Evolutionary conservation across 1,140 invertebrate genomes (phyloP).

Genomic region (Monochamus saltuarius): DNA sequence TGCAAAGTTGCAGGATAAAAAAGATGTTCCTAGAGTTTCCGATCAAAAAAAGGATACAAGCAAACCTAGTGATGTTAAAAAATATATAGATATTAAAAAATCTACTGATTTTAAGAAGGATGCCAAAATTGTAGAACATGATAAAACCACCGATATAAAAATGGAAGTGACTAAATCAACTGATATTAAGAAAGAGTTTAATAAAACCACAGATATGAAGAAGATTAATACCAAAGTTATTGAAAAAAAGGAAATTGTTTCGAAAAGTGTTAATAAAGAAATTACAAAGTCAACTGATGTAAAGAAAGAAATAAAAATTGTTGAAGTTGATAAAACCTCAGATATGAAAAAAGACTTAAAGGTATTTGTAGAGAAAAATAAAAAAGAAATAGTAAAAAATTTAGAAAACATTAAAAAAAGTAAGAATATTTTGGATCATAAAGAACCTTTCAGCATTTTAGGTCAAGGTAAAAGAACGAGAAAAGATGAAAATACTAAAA

Average conservation of each 20-base stretch:
- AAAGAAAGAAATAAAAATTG: slow-evolving; percentile 14
- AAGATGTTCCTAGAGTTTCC: slow-evolving; percentile 6
- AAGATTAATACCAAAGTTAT: slow-evolving; percentile 12
- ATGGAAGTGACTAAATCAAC: slow-evolving; percentile 24
- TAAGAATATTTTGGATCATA: neutral
- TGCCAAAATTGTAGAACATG: slow-evolving; percentile 3
- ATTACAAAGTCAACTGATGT: neutral
- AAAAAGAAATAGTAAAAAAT: neutral
- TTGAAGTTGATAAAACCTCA: slow-evolving; percentile 3
- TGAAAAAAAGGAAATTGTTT: slow-evolving; percentile 6
- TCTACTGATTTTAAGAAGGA: slow-evolving; percentile 17
- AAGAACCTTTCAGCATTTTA: neutral
- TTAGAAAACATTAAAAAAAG: neutral
- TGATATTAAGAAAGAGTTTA: slow-evolving; percentile 13
- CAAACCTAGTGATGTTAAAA: neutral
- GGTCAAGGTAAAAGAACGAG: neutral
- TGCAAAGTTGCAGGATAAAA: slow-evolving; percentile 21
- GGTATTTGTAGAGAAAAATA: neutral
- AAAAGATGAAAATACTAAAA: neutral
- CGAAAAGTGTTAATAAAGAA: neutral
- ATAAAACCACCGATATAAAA: slow-evolving; percentile 23
- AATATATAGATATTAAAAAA: slow-evolving; percentile 13
- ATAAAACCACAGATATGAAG: slow-evolving; percentile 6
- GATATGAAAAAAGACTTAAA: neutral
- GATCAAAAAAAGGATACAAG: neutral